These are phyloP conservation scores for Sciurus carolinensis DNA, from an alignment of 2,797 vertebrate genomes.

Conservation along the genomic window DNA sequence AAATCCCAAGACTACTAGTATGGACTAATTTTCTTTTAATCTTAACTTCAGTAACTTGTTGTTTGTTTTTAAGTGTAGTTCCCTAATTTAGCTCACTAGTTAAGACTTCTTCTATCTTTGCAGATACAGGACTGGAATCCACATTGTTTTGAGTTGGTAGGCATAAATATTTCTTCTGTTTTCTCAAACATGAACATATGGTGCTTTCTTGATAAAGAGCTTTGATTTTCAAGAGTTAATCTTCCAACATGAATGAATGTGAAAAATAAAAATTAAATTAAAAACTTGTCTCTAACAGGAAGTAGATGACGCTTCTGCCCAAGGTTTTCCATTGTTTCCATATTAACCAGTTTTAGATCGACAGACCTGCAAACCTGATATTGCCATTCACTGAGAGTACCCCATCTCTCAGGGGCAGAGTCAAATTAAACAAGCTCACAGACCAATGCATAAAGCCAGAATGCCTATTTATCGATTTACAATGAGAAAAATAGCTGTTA, in stretches of 20 bases:
- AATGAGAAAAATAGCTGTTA: slow-evolving; percentile 60
- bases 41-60: not conserved
- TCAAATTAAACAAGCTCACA: slow-evolving; percentile 70
- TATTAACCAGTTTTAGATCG: not conserved
- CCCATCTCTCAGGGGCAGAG: slow-evolving; percentile 23
- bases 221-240: slow-evolving; percentile 58
- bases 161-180: slow-evolving; percentile 16
- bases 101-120: not conserved
- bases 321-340: slow-evolving; percentile 8
- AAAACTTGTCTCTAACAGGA: slow-evolving; percentile 16
- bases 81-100: not conserved
- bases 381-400: not conserved
- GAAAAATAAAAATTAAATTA: slow-evolving; percentile 46
- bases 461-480: slow-evolving; percentile 68
- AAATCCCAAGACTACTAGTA: not conserved
- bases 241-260: not conserved
- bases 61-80: slow-evolving; percentile 21
- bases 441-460: slow-evolving; percentile 15
- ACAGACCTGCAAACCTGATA: not conserved
- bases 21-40: not conserved
- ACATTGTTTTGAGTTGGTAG: not conserved
- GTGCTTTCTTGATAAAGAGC: slow-evolving; percentile 37
- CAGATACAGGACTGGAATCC: not conserved
- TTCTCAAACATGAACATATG: not conserved
- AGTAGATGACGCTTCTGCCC: not conserved